Evolutionary conservation across 1,140 invertebrate species (phyloP).

Genomic region (Globodera rostochiensis): DNA sequence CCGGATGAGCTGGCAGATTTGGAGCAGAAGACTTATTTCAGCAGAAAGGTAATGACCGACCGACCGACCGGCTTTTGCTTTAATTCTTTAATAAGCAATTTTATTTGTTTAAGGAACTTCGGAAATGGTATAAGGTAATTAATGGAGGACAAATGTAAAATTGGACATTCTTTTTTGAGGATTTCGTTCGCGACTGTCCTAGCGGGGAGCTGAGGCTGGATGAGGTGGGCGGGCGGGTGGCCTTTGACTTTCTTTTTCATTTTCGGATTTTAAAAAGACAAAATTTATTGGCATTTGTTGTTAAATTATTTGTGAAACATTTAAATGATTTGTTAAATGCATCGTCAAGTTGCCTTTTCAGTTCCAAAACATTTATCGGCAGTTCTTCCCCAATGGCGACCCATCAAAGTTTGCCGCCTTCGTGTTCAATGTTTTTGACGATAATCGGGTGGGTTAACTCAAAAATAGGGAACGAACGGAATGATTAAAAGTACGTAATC

Average conservation of each 20-base stretch:
- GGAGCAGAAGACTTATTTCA: conserved; percentile 35
- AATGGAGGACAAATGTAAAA: background rate
- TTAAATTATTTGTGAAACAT: conserved; percentile 35
- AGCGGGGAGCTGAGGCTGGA: conserved; percentile 68
- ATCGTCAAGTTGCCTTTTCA: background rate
- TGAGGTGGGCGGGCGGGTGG: conserved; percentile 51
- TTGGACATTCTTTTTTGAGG: conserved; percentile 40
- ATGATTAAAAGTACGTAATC: background rate
- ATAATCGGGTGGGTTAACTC: conserved; percentile 67
- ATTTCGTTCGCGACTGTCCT: conserved; percentile 70
- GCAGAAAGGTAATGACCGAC: conserved; percentile 12
- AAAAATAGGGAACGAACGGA: background rate
- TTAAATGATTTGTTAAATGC: no score
- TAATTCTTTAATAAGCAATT: background rate
- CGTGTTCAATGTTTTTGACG: conserved; percentile 71
- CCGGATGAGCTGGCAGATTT: conserved; percentile 20
- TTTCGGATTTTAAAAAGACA: background rate
- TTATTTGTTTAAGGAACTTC: conserved; percentile 51
- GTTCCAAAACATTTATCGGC: conserved; percentile 68
- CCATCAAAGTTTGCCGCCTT: conserved; percentile 70
- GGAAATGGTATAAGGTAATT: conserved; percentile 66
- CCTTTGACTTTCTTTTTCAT: conserved; percentile 22
- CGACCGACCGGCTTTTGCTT: background rate
- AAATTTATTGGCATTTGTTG: no score
- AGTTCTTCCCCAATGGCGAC: conserved; percentile 71